Evolutionary conservation across 1,140 invertebrate species (phyloP).

Genomic region (Temnothorax curvispinosus): DNA sequence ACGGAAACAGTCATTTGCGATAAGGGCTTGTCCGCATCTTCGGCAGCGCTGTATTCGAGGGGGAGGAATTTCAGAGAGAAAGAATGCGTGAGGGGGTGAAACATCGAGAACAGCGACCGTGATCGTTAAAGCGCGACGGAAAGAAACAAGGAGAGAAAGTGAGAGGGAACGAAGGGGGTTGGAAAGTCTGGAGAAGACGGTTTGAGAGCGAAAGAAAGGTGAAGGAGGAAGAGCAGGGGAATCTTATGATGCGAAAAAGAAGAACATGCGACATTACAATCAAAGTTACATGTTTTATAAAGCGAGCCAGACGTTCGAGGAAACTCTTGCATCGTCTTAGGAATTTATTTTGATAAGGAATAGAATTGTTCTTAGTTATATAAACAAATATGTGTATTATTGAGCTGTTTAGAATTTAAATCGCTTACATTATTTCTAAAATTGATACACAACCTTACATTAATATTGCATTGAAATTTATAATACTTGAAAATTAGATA

Average conservation of each 20-base stretch:
- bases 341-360: not conserved
- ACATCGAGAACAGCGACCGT: slow-evolving; percentile 50
- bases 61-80: slow-evolving; percentile 38
- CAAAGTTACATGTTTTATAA: slow-evolving; percentile 78
- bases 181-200: slow-evolving; percentile 67
- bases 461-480: slow-evolving; percentile 15
- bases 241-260: slow-evolving; percentile 67
- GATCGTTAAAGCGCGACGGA: slow-evolving; percentile 32
- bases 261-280: slow-evolving; percentile 74
- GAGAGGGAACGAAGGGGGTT: slow-evolving; percentile 66
- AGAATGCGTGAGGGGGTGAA: slow-evolving; percentile 56
- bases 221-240: slow-evolving; percentile 59
- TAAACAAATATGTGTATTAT: not conserved
- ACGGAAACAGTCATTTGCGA: slow-evolving; percentile 84
- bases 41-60: slow-evolving; percentile 20
- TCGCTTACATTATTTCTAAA: not conserved
- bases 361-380: not conserved
- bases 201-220: slow-evolving; percentile 57
- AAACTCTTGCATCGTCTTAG: not conserved
- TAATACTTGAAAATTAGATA: not conserved
- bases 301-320: slow-evolving; percentile 70
- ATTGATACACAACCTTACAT: not conserved
- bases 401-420: not conserved
- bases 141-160: slow-evolving; percentile 36
- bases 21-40: slow-evolving; percentile 80